Conservation (phyloP, 2,113 vertebrate species). For the Craseonycteris thonglongyai region DNA sequence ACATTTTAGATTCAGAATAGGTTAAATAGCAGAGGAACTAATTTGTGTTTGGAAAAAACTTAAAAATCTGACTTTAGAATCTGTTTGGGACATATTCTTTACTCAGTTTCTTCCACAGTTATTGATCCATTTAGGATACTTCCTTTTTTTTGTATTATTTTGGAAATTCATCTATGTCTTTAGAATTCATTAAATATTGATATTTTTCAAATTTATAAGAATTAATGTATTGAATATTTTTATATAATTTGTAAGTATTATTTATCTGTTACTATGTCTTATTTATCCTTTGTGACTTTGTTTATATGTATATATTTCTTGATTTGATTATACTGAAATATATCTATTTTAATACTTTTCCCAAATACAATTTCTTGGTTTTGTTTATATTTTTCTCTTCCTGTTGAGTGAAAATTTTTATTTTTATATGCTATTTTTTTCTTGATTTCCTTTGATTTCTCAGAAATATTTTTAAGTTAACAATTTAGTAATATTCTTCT, state of each 20-base stretch:
- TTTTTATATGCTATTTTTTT: neutral
- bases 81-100: neutral
- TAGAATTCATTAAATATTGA: neutral
- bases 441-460: neutral
- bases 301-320: neutral
- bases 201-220: neutral
- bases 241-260: neutral
- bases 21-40: neutral
- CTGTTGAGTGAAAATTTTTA: neutral
- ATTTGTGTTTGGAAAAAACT: neutral
- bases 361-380: neutral
- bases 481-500: neutral
- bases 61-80: neutral
- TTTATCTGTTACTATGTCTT: neutral
- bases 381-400: neutral
- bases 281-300: neutral
- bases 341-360: neutral
- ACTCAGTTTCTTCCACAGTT: neutral
- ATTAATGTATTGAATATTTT: neutral
- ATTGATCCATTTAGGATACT: neutral
- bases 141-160: neutral
- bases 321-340: neutral
- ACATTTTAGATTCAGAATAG: neutral
- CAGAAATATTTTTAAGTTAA: neutral
- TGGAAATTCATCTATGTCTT: neutral